A percentile compares a stretch with the other conserved stretches of the same genome.
Conservation (phyloP, 2,888 invertebrate species). For the Coelopa pilipes region DNA sequence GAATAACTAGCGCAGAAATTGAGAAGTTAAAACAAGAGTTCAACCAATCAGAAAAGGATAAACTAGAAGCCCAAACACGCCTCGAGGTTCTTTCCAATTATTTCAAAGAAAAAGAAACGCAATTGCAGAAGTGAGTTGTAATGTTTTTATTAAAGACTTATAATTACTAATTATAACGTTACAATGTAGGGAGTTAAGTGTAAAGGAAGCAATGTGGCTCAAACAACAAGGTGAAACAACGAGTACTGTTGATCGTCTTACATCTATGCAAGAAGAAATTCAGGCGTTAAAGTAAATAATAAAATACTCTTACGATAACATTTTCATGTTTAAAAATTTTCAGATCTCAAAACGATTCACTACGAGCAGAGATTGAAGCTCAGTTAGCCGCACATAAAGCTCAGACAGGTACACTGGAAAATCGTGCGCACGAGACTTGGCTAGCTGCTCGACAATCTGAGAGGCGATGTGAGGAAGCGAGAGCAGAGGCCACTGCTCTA, state of each 20-base stretch:
- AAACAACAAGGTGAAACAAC: slow-evolving; percentile 85
- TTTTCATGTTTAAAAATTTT: too few relatives aligned
- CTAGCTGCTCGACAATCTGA: slow-evolving; percentile 83
- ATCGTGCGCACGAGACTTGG: slow-evolving; percentile 88
- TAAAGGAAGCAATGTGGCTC: slow-evolving; percentile 81
- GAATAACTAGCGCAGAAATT: slow-evolving; percentile 68
- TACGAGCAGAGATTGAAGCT: slow-evolving; percentile 87
- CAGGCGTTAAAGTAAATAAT: slow-evolving; percentile 78
- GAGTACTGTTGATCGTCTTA: slow-evolving; percentile 82
- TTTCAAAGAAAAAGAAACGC: slow-evolving; percentile 89
- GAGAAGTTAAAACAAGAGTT: slow-evolving; percentile 70
- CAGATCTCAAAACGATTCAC: slow-evolving; percentile 71
- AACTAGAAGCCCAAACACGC: slow-evolving; percentile 81
- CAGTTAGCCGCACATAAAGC: slow-evolving; percentile 77
- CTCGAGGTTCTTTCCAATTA: slow-evolving; percentile 88
- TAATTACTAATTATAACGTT: too few relatives aligned
- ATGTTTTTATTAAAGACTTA: background rate
- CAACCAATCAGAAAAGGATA: slow-evolving; percentile 76
- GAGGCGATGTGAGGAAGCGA: slow-evolving; percentile 83
- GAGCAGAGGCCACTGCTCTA: slow-evolving; percentile 76
- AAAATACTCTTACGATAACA: background rate
- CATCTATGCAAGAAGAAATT: slow-evolving; percentile 81
- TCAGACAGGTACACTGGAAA: slow-evolving; percentile 82
- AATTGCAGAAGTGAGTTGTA: slow-evolving; percentile 81
- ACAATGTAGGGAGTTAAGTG: slow-evolving; percentile 75